Base-by-base conservation (phyloP, 2,113 vertebrate genomes). In the Grallaria varia region DNA sequence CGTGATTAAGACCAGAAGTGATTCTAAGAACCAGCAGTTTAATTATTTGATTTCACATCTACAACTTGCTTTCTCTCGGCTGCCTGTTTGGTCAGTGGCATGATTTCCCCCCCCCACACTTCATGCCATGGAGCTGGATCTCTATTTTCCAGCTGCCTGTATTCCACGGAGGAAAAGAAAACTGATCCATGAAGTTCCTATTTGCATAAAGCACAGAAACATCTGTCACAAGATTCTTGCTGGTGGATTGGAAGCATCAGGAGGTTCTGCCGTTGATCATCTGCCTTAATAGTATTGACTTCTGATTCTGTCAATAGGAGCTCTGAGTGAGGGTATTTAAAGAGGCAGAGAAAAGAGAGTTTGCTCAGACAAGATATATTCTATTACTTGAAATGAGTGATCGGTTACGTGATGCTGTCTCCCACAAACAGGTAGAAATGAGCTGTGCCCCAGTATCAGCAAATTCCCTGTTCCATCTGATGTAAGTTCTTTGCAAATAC, bases 181-280 rank as follows among this genome's bases (percentile, higher is more conserved):
- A 97, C 95, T 92, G 96, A 97, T 97, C 96, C 97, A 97, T 95
- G 97, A 97, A 97, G 95, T 95, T 97, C 82, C 59, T 92, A 96
- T 98, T 98, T 98, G 96, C 98, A 98, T 97, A 97, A 98, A 97
- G 91, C 44, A 7, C 69, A 90, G 93, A 95, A 97, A 98, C 97
- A 95, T 97, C 97, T 98, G 97, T 95, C 96, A 66, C 93, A 47
- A 74, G 63, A 90, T 96, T 77, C 91, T 64, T 93, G 90, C 67
- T 89, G 84, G 94, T 88, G 71, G 83, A 69, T 83, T 95, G 84
- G 83, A 91, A 90, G 94, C 86, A 91, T 49, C 91, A 64, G 55
- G 94, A 95, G 95, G 96, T 31, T 73, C 14, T 76, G 84, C 75
- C 63, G 50, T 84, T 52, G 92, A 91, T 92, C 84, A 79, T 86